Evolutionary conservation across 2,113 vertebrate species (phyloP).

Genomic region (Etheostoma cragini): DNA sequence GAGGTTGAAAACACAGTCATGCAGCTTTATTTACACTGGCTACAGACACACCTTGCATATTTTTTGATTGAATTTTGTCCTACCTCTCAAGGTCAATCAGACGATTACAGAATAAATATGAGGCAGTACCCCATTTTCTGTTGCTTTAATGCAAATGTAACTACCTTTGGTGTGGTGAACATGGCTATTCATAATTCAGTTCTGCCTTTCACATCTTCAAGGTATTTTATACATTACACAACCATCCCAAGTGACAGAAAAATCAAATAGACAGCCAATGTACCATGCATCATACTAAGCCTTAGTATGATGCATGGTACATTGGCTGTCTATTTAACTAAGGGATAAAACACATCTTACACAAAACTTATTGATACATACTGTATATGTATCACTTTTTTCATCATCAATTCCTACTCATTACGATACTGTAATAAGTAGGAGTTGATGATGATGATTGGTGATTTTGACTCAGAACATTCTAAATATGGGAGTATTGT

Average conservation of each 20-base stretch:
- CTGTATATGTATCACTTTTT: too few species aligned
- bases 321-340: too few species aligned
- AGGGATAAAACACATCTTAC: not conserved
- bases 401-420: too few species aligned
- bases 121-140: not conserved
- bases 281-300: not conserved
- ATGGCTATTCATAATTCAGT: not conserved
- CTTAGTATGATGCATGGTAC: too few species aligned
- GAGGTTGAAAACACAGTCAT: not conserved
- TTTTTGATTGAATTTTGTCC: not conserved
- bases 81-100: constrained; percentile 10
- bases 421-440: not conserved
- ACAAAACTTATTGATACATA: not conserved
- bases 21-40: not conserved
- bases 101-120: constrained; percentile 5
- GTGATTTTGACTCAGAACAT: not conserved
- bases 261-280: not conserved
- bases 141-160: not conserved
- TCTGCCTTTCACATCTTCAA: not conserved
- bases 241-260: not conserved
- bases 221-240: not conserved
- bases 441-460: not conserved
- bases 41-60: not conserved
- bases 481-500: not conserved
- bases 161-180: not conserved